phyloP scores from a whole-genome alignment of 35 echinoderm and acorn worm species.

The Heliocidaris erythrogramma region DNA sequence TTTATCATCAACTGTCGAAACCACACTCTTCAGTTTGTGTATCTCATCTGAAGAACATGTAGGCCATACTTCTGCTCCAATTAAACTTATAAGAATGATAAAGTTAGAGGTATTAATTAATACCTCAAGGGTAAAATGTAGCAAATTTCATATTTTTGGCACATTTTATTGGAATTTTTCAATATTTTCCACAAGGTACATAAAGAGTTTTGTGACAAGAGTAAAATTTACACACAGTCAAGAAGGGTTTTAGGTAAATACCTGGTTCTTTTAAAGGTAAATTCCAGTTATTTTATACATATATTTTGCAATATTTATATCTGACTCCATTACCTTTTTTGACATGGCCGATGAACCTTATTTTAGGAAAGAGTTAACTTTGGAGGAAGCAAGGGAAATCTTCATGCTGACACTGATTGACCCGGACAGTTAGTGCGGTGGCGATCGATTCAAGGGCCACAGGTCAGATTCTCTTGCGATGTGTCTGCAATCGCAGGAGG shows the following conservation, averaged over 20 bases:
- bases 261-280: too few relatives aligned
- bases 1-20: neutral
- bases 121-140: neutral
- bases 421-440: neutral
- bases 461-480: neutral
- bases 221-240: too few relatives aligned
- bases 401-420: neutral
- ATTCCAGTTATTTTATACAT: too few relatives aligned
- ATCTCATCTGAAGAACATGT: neutral
- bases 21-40: neutral
- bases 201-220: too few relatives aligned
- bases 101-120: neutral
- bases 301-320: neutral
- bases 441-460: neutral
- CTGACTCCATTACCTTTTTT: neutral
- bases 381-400: neutral
- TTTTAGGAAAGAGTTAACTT: neutral
- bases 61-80: neutral
- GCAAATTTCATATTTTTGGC: neutral
- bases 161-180: too few relatives aligned
- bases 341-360: neutral
- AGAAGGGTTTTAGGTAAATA: too few relatives aligned
- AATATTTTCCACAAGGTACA: too few relatives aligned
- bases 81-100: neutral
- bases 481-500: neutral